These are phyloP conservation scores for Dermatemys mawii DNA, from an alignment of 2,113 vertebrate species.

Conservation along the genomic window DNA sequence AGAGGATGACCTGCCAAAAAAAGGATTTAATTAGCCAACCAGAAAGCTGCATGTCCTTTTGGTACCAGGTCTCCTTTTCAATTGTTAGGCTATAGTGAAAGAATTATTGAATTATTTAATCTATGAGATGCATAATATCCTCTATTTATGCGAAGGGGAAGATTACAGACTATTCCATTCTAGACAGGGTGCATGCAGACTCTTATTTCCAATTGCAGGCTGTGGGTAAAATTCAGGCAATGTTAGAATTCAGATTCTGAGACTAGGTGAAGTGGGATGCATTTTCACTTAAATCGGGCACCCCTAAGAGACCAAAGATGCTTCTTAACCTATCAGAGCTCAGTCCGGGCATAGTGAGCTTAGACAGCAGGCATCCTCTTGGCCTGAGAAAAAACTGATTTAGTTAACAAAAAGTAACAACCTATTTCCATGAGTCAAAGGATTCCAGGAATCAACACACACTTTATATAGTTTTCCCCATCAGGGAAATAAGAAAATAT, in stretches of 20 bases:
- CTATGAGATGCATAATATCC: fast-evolving
- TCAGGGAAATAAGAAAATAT: background rate
- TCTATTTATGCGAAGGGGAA: background rate
- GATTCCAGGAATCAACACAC: background rate
- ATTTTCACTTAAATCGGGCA: background rate
- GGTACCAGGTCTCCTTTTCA: background rate
- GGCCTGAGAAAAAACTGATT: background rate
- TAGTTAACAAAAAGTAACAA: background rate
- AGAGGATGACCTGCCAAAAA: constrained; percentile 82
- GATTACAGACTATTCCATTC: background rate
- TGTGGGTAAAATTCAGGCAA: background rate
- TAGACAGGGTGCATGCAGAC: background rate
- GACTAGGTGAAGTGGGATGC: background rate
- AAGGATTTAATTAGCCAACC: background rate
- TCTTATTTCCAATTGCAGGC: background rate
- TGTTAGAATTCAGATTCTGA: background rate
- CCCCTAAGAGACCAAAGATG: background rate
- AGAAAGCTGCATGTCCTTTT: background rate
- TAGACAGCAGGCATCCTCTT: background rate
- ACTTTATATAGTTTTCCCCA: background rate
- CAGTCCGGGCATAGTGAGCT: background rate
- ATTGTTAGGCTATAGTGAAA: background rate
- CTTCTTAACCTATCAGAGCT: background rate
- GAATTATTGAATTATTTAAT: fast-evolving
- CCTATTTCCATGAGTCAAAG: background rate